phyloP scores from a whole-genome alignment of 2,888 invertebrate genomes.

The Microctonus hyperodae region DNA sequence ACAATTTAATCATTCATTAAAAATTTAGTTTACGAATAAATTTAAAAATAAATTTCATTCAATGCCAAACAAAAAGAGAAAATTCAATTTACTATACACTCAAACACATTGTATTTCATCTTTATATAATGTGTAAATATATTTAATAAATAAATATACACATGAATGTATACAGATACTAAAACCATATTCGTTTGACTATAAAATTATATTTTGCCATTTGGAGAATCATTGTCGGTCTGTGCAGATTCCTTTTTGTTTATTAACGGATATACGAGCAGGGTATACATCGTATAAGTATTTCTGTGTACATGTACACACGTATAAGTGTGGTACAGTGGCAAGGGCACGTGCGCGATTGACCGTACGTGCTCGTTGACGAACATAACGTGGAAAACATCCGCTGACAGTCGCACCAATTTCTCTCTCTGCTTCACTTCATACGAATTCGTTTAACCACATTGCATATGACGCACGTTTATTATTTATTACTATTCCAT shows the following conservation, averaged over 20 bases:
- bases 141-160: background rate
- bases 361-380: slow-evolving; percentile 29
- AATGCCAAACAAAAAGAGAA: background rate
- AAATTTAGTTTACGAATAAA: background rate
- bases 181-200: no score
- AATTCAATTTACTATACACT: no score
- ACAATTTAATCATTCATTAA: background rate
- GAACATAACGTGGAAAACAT: slow-evolving; percentile 27
- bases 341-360: slow-evolving; percentile 29
- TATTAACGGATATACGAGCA: no score
- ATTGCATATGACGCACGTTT: no score
- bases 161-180: no score
- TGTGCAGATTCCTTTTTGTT: slow-evolving; percentile 22
- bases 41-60: no score
- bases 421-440: background rate
- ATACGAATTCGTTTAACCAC: background rate
- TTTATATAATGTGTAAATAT: no score
- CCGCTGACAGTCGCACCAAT: slow-evolving; percentile 18
- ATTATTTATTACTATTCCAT: no score
- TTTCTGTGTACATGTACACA: background rate
- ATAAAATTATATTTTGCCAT: slow-evolving; percentile 10
- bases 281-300: no score
- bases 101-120: no score
- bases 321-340: background rate
- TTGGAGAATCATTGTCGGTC: slow-evolving; percentile 18